Evolutionary conservation across 2,797 vertebrate genomes (phyloP), one percentile per base, ranked within the genome.

Genomic region (Phoebastria nigripes): DNA sequence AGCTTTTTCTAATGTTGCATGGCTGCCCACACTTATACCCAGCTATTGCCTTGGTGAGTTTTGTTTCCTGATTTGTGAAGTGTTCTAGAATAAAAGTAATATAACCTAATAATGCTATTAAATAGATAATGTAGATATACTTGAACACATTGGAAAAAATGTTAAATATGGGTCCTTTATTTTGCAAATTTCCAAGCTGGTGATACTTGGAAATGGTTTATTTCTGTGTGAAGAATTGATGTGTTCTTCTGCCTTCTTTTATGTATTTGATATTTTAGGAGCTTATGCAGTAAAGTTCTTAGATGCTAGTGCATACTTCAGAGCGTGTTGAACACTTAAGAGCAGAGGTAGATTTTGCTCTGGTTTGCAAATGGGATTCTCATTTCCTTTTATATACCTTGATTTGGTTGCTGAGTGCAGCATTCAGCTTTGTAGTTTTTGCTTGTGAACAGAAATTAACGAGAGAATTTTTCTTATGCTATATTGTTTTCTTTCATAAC

Each of bases 1-100:
- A 42, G 99, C 99, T 11, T 99, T 99, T 98, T 98, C 99, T 95
- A 99, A 99, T 91, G 99, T 99, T 94, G 99, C 99, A 62, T 99
- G 99, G 99, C 98, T 99, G 47, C 99, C 99, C 52, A 98, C 98
- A 5, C 98, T 99, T 96, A 99, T 99, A 97, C 99, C 99, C 93
- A 99, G 99, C 98, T 99, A 98, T 94, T 99, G 99, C 96, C 98
- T 99, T 93, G 99, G 99, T 99, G 96, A 99, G 98, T 78, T 93
- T 95, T 24, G 7, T 95, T 93, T 91, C 70, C 19, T 71, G 24
- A 51, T 79, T 66, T 54, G 2, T 82, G 14, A 79, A 16, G 2
- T 62, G 9, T 84, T 90, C 10, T 47, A 46, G 31, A 90, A 62
- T 63, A 61, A 73, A 55, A 82, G 20, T 52, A 66, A 26, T 85